A percentile compares a stretch with the other conserved stretches of the same genome.
These are phyloP conservation scores for Aleiodes testaceus DNA, from an alignment of 2,888 invertebrate species.

Conservation along the genomic window DNA sequence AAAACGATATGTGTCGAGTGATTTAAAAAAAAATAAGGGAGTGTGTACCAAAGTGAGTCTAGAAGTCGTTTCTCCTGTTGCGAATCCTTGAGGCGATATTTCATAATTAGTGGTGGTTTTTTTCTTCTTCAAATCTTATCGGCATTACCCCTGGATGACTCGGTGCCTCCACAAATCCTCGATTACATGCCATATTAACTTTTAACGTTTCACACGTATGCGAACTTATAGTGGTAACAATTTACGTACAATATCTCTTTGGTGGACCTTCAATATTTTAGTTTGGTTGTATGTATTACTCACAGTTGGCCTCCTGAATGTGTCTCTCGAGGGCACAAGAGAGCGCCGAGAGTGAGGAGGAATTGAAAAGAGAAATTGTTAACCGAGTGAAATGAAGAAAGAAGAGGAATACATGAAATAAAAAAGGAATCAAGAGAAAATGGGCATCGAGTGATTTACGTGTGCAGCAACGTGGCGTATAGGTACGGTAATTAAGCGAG, in stretches of 20 bases:
- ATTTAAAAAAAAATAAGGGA: conserved; percentile 23
- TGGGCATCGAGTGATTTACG: conserved; percentile 67
- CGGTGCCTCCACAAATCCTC: conserved; percentile 64
- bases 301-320: conserved; percentile 21
- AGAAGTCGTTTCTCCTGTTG: conserved; percentile 31
- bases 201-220: neutral
- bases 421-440: conserved; percentile 20
- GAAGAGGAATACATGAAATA: conserved; percentile 13
- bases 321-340: conserved; percentile 49
- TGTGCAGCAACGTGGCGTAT: conserved; percentile 64
- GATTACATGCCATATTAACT: conserved; percentile 69
- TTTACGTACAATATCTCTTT: conserved; percentile 4
- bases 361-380: conserved; percentile 7
- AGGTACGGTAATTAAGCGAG: conserved; percentile 69
- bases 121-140: conserved; percentile 22
- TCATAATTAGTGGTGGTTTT: conserved; percentile 66
- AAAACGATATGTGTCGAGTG: conserved; percentile 42
- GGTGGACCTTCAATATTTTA: conserved; percentile 61
- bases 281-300: conserved; percentile 37
- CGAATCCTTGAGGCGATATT: conserved; percentile 58
- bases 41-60: conserved; percentile 17
- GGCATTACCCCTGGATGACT: conserved; percentile 51
- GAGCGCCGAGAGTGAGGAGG: conserved; percentile 50
- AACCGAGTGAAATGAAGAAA: conserved; percentile 9
- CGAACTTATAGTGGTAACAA: too few relatives aligned